A percentile compares a stretch with the other conserved stretches of the same genome.
Evolutionary conservation across 2,888 invertebrate species (phyloP).

Genomic region (Drosophila paranaensis): DNA sequence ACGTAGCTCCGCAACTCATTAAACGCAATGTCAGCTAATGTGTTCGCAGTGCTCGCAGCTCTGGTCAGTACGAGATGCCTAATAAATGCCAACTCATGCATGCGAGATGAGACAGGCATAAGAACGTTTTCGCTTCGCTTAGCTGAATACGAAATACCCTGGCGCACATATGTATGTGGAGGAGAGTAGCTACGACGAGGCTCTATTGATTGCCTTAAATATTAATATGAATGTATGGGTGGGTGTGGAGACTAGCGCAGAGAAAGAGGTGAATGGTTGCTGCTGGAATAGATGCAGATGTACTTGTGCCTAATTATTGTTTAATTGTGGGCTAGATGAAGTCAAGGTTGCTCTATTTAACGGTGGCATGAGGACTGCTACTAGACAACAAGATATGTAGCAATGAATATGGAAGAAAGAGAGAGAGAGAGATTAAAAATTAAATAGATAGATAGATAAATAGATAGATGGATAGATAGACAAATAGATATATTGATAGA

Average conservation of each 20-base stretch:
- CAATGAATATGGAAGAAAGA: not conserved
- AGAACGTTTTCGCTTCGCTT: not conserved
- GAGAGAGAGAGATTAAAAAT: no score
- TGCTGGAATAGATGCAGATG: not conserved
- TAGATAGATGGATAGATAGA: not conserved
- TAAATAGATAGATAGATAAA: not conserved
- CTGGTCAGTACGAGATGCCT: slow-evolving; percentile 30
- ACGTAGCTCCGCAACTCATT: slow-evolving; percentile 43
- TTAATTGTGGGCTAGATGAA: not conserved
- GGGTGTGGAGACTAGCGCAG: no score
- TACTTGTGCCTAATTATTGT: not conserved
- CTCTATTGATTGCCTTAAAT: not conserved
- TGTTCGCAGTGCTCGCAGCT: slow-evolving; percentile 37
- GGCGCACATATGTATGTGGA: not conserved
- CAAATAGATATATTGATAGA: not conserved
- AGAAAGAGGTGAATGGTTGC: not conserved
- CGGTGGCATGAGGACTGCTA: not conserved
- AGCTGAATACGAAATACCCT: slow-evolving; percentile 5
- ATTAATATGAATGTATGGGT: not conserved
- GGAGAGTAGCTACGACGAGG: not conserved
- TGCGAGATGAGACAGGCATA: slow-evolving; percentile 20
- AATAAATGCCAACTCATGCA: slow-evolving; percentile 50
- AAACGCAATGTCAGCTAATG: slow-evolving; percentile 52
- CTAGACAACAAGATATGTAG: not conserved
- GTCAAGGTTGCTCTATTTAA: not conserved